Evolutionary conservation across 1,140 invertebrate genomes (phyloP).

Genomic region (Dendrolimus kikuchii): DNA sequence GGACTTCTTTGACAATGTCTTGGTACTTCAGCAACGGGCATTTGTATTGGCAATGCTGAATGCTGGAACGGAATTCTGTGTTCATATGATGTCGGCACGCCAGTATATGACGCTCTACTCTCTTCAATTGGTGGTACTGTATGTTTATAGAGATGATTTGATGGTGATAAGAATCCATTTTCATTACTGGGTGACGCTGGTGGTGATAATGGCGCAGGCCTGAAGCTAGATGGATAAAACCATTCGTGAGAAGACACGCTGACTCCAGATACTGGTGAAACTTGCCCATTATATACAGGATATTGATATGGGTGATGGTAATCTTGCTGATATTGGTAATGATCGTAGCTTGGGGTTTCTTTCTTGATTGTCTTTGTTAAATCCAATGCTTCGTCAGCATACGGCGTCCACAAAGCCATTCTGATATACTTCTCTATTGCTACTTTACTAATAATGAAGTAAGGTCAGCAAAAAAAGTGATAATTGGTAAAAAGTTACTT

Average conservation of each 20-base stretch:
- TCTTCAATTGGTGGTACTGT: too few relatives aligned
- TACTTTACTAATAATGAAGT: too few relatives aligned
- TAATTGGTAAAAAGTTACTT: too few relatives aligned
- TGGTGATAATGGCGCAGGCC: constrained; percentile 16
- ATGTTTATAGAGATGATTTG: too few relatives aligned
- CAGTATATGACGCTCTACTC: too few relatives aligned
- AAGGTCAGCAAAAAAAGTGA: too few relatives aligned
- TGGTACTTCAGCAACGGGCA: too few relatives aligned
- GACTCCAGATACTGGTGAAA: constrained; percentile 24
- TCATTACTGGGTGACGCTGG: constrained; percentile 18
- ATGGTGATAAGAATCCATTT: too few relatives aligned
- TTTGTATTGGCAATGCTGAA: too few relatives aligned
- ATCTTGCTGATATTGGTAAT: constrained; percentile 1
- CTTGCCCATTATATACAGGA: constrained; percentile 15
- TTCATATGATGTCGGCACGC: too few relatives aligned
- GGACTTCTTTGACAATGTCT: too few relatives aligned
- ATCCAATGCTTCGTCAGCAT: constrained; percentile 36
- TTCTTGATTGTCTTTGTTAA: constrained; percentile 19
- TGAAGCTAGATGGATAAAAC: not conserved
- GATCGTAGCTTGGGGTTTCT: not conserved
- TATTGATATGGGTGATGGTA: constrained; percentile 1
- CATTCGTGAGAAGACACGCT: constrained; percentile 16
- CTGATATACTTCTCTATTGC: not conserved
- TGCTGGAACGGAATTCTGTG: too few relatives aligned
- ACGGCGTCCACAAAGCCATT: constrained; percentile 36